A percentile compares a stretch with the other conserved stretches of the same genome.
phyloP scores from a whole-genome alignment of 2,797 vertebrate species.

The Gymnodraco acuticeps region DNA sequence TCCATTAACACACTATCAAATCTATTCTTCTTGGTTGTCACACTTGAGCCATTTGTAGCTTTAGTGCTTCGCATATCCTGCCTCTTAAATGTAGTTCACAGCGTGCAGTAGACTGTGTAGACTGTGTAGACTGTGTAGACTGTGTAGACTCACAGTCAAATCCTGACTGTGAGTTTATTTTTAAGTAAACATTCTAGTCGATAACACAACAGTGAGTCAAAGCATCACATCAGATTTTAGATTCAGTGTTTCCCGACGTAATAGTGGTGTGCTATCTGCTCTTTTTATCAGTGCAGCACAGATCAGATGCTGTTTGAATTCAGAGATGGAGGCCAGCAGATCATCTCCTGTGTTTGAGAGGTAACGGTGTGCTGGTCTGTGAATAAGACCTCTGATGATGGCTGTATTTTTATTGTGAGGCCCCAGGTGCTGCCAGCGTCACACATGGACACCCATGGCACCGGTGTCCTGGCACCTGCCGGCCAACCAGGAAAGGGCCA shows the following conservation, averaged over 20 bases:
- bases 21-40: slow-evolving; percentile 86
- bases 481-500: slow-evolving; percentile 59
- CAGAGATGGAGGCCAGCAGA: slow-evolving; percentile 20
- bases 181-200: neutral
- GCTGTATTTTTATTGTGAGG: slow-evolving; percentile 77
- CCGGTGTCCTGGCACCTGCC: slow-evolving; percentile 59
- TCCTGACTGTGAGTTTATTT: neutral
- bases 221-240: neutral
- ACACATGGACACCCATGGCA: slow-evolving; percentile 79
- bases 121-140: too few species aligned
- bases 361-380: slow-evolving; percentile 67
- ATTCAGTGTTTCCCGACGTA: neutral
- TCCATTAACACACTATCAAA: slow-evolving; percentile 91
- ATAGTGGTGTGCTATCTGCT: slow-evolving; percentile 13
- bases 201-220: neutral
- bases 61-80: slow-evolving; percentile 49
- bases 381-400: slow-evolving; percentile 77
- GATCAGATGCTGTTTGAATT: slow-evolving; percentile 23
- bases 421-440: slow-evolving; percentile 80
- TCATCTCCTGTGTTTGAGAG: slow-evolving; percentile 47
- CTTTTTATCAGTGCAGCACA: neutral
- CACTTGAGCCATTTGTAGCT: slow-evolving; percentile 74
- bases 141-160: neutral
- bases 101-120: neutral
- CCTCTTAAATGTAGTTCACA: slow-evolving; percentile 61